Evolutionary conservation across 2,113 vertebrate species (phyloP), one percentile per base, ranked within the genome.

Genomic region (Henicopernis longicauda): DNA sequence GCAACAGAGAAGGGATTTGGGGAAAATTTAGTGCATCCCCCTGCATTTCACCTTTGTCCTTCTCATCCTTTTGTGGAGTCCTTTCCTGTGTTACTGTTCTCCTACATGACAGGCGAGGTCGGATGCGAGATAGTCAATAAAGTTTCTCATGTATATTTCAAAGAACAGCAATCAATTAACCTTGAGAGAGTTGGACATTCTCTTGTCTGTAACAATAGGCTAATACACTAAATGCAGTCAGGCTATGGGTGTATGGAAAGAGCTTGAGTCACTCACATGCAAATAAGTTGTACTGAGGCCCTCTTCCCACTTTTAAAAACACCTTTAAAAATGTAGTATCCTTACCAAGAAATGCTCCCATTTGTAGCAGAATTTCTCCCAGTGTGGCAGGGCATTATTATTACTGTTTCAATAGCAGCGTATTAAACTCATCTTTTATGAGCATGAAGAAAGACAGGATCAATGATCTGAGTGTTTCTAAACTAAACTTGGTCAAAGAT

Each of bases 161-260:
- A 96, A 98, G 95, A 98, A 93, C 93, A 95, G 95, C 92, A 97
- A 96, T 97, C 97, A 98, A 97, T 98, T 97, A 97, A 98, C 97
- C 97, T 98, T 97, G 97, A 94, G 89, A 95, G 91, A 96, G 96
- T 82, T 96, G 96, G 94, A 89, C 17, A 3, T 95, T 96, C 93
- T 93, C 85, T 82, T 96, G 95, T 96, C 96, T 91, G 77, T 94
- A 85, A 59, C 95, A 96, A 85, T 95, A 95, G 96, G 70, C 85
- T 8, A 59, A 59, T 58, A 50, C 4, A 5, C 63, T 93, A 95
- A 93, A 93, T 66, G 94, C 66, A 86, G 34, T 91, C 89, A 45
- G 78, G 52, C 29, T 19, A 3, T 34, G 50, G 34, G 86, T 50
- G 45, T 76, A 58, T 7, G 16, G 70, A 49, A 76, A 72, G 54